Evolutionary conservation across 1,140 invertebrate species (phyloP).

Genomic region (Cydia splendana): DNA sequence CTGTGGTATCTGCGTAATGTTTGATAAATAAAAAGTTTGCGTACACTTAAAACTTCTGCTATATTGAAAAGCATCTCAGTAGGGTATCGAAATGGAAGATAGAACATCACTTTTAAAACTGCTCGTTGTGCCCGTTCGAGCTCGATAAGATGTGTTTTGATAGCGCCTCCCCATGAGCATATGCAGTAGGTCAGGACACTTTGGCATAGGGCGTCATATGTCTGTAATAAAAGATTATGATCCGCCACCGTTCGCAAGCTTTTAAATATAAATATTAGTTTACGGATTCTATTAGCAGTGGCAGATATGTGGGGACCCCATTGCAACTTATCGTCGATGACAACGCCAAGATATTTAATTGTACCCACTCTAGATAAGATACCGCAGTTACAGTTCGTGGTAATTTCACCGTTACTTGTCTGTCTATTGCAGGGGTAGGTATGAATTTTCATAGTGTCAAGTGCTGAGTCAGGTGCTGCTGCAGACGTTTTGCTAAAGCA

Average conservation of each 20-base stretch:
- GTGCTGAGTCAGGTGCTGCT: no score
- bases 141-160: not conserved
- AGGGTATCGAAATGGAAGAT: not conserved
- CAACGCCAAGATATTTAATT: slow-evolving; percentile 24
- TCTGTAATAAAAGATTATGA: not conserved
- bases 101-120: slow-evolving; percentile 7
- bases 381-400: not conserved
- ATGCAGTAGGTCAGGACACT: slow-evolving; percentile 22
- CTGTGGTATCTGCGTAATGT: no score
- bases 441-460: no score
- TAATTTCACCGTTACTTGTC: no score
- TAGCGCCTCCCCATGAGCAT: slow-evolving; percentile 10
- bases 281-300: not conserved
- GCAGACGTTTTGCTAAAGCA: no score
- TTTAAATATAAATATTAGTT: slow-evolving; percentile 24
- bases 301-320: not conserved
- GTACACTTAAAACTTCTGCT: slow-evolving; percentile 2
- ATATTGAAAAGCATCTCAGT: not conserved
- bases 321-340: slow-evolving; percentile 6
- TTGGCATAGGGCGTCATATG: not conserved
- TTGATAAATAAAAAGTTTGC: slow-evolving; percentile 16
- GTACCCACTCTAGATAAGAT: not conserved
- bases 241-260: not conserved
- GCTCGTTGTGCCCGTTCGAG: slow-evolving; percentile 12
- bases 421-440: no score